Base-by-base conservation (phyloP, 2,113 vertebrate species). In the Athene noctua region DNA sequence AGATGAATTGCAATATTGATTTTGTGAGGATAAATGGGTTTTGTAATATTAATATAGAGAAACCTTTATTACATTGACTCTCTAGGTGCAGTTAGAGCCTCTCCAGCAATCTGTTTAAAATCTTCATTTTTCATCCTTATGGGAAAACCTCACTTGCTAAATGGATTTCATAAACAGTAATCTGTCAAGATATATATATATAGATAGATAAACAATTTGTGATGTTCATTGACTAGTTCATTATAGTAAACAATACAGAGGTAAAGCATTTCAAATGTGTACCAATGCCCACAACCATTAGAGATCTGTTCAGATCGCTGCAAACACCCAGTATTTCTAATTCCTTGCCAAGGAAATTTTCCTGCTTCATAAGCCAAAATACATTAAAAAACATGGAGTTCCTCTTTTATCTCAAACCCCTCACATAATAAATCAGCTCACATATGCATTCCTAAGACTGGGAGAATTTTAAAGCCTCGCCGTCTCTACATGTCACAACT, bases 21-120 rank as follows among this genome's bases (percentile, higher is more conserved):
- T 98, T 98, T 95, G 83, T 91, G 94, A 97, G 97, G 98, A 98
- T 98, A 99, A 99, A 99, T 98, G 98, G 98, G 95, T 98, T 98
- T 98, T 97, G 98, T 98, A 98, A 98, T 98, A 99, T 99, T 99
- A 99, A 98, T 98, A 98, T 98, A 98, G 98, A 98, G 98, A 98
- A 99, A 98, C 98, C 98, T 98, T 99, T 98, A 99, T 98, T 98
- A 98, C 98, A 97, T 98, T 95, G 96, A 97, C 97, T 98, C 98
- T 98, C 98, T 95, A 97, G 98, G 97, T 98, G 97, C 97, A 97
- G 97, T 95, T 97, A 83, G 96, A 97, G 95, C 97, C 96, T 98
- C 97, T 97, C 95, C 92, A 85, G 55, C 98, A 98, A 99, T 99
- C 98, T 98, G 97, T 98, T 98, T 98, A 98, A 98, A 98, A 98